These are phyloP conservation scores for Metridium senile DNA, from an alignment of 92 coral and sea anemone genomes.

Conservation along the genomic window DNA sequence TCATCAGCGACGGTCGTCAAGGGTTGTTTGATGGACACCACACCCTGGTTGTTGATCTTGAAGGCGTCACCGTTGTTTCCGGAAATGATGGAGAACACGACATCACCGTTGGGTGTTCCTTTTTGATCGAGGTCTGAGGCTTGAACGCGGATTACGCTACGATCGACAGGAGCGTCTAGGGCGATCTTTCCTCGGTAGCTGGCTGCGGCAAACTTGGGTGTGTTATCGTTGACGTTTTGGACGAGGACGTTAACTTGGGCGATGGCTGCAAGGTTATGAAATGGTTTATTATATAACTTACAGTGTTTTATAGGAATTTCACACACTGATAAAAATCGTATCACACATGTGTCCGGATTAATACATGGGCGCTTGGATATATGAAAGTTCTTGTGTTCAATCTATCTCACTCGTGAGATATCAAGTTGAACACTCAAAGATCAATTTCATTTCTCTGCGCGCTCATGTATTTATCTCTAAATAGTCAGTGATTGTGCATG, in stretches of 20 bases:
- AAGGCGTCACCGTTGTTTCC: constrained; percentile 82
- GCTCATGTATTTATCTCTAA: too few species aligned
- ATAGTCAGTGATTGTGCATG: too few species aligned
- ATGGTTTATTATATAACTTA: too few species aligned
- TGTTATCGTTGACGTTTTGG: constrained; percentile 60
- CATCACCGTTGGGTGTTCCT: constrained; percentile 59
- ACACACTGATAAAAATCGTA: not conserved
- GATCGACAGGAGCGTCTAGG: constrained; percentile 51
- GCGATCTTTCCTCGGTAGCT: constrained; percentile 69
- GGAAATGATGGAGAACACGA: constrained; percentile 49
- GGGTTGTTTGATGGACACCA: constrained; percentile 70
- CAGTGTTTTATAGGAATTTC: too few species aligned
- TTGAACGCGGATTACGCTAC: constrained; percentile 63
- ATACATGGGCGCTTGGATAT: too few species aligned
- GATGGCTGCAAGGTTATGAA: constrained; percentile 45
- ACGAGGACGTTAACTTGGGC: constrained; percentile 63
- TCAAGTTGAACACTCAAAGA: too few species aligned
- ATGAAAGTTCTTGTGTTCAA: too few species aligned
- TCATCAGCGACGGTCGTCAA: constrained; percentile 75
- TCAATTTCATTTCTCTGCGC: too few species aligned
- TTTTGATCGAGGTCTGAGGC: constrained; percentile 78
- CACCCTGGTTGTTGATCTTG: constrained; percentile 74
- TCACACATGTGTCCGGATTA: too few species aligned
- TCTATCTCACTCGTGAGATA: too few species aligned
- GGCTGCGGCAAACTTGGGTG: constrained; percentile 70